A percentile compares a stretch with the other conserved stretches of the same genome.
Conservation (phyloP, 2,888 invertebrate species). For the Clanis bilineata region DNA sequence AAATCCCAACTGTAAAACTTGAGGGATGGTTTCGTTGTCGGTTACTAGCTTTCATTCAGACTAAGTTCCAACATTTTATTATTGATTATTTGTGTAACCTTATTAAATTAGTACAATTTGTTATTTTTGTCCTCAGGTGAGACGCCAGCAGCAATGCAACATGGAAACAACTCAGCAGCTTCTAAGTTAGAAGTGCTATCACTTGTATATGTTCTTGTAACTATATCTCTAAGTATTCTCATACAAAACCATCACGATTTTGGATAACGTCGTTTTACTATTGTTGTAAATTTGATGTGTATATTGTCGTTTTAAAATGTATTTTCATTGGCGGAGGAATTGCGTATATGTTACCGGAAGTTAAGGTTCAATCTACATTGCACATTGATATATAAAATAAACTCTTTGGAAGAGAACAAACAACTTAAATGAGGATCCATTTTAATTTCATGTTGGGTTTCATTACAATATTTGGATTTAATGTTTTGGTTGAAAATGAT, state of each 20-base stretch:
- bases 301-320: conserved; percentile 15
- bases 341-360: not conserved
- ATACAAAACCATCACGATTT: conserved; percentile 49
- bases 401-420: not conserved
- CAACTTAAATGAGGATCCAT: not conserved
- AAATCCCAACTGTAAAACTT: no score
- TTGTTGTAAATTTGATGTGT: conserved; percentile 2
- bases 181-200: conserved; percentile 36
- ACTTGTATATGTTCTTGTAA: conserved; percentile 40
- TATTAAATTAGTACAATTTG: no score
- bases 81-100: no score
- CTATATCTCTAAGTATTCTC: conserved; percentile 44
- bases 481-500: not conserved
- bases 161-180: conserved; percentile 81
- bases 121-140: conserved; percentile 80
- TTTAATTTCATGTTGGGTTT: not conserved
- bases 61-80: no score
- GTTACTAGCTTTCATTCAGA: no score
- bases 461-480: not conserved
- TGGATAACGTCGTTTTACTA: conserved; percentile 55
- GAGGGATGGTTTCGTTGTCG: no score
- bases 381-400: not conserved
- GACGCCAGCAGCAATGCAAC: conserved; percentile 88
- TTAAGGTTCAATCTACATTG: not conserved
- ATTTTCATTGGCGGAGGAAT: conserved; percentile 1